Percentiles rank a stretch among this genome's conserved stretches.
phyloP scores from a whole-genome alignment of 2,113 vertebrate species.

The Microcebus lehilahytsara region DNA sequence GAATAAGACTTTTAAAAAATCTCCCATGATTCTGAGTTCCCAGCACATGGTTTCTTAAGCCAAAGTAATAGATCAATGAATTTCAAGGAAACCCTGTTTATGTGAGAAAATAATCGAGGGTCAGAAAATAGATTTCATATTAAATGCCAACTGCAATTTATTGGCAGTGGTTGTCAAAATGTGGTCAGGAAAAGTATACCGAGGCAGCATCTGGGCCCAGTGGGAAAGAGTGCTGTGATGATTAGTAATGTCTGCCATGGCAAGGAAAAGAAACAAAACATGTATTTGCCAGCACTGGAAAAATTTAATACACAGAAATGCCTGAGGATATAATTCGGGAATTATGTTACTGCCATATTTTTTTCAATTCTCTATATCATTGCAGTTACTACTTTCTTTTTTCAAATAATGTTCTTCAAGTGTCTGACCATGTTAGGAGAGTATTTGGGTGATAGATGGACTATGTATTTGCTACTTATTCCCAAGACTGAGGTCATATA shows the following conservation, averaged over 20 bases:
- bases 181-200: not conserved
- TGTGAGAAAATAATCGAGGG: constrained; percentile 19
- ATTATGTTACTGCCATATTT: not conserved
- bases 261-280: not conserved
- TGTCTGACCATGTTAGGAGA: not conserved
- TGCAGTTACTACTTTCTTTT: not conserved
- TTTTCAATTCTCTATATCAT: not conserved
- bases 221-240: not conserved
- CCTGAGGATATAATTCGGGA: constrained; percentile 31
- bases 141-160: not conserved
- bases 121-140: not conserved
- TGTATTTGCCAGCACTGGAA: not conserved
- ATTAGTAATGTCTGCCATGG: not conserved
- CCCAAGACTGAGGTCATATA: not conserved
- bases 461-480: not conserved
- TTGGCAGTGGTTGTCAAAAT: not conserved
- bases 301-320: constrained; percentile 42
- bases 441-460: not conserved
- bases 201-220: not conserved
- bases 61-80: not conserved
- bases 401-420: constrained; percentile 33
- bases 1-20: not conserved
- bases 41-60: not conserved
- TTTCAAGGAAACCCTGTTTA: not conserved
- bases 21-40: not conserved